Percentiles rank a stretch among this genome's conserved stretches.
phyloP scores from a whole-genome alignment of 2,797 vertebrate species.

The Silurus aristotelis region DNA sequence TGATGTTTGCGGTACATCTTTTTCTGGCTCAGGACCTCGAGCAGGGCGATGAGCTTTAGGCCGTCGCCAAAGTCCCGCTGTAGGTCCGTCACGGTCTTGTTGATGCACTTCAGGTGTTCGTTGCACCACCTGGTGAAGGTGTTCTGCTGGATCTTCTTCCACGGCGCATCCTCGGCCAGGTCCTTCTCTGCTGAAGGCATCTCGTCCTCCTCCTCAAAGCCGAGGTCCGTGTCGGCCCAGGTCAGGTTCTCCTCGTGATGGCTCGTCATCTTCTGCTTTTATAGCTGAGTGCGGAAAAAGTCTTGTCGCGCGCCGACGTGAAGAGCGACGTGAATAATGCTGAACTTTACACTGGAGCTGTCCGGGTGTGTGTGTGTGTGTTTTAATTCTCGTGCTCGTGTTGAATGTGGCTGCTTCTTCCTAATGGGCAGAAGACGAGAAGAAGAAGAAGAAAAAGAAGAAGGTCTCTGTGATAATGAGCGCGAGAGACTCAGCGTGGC shows the following conservation, averaged over 20 bases:
- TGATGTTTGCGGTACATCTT: constrained; percentile 95
- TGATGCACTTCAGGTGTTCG: constrained; percentile 92
- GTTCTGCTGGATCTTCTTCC: constrained; percentile 99
- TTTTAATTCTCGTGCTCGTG: constrained; percentile 70
- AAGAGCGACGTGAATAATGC: constrained; percentile 3
- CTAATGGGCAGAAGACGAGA: constrained; percentile 52
- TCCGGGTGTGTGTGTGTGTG: neutral
- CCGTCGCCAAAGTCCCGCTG: constrained; percentile 90
- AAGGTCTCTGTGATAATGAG: constrained; percentile 31
- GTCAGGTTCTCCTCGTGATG: constrained; percentile 76
- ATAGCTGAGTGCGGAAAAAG: constrained; percentile 57
- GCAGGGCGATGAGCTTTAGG: constrained; percentile 88
- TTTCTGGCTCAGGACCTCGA: constrained; percentile 96
- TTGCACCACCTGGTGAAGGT: constrained; percentile 98
- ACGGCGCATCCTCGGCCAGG: constrained; percentile 92
- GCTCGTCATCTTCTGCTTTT: constrained; percentile 78
- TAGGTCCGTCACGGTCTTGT: constrained; percentile 86
- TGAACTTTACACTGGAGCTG: neutral
- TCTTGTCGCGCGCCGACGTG: constrained; percentile 46
- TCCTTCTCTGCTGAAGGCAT: constrained; percentile 96
- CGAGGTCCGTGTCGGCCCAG: constrained; percentile 74
- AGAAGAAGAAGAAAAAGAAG: constrained; percentile 43
- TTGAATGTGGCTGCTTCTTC: constrained; percentile 63
- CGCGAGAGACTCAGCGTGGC: constrained; percentile 22
- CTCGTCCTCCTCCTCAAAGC: constrained; percentile 83